Base-by-base conservation (phyloP, 2,888 invertebrate species). In the Dione juno region DNA sequence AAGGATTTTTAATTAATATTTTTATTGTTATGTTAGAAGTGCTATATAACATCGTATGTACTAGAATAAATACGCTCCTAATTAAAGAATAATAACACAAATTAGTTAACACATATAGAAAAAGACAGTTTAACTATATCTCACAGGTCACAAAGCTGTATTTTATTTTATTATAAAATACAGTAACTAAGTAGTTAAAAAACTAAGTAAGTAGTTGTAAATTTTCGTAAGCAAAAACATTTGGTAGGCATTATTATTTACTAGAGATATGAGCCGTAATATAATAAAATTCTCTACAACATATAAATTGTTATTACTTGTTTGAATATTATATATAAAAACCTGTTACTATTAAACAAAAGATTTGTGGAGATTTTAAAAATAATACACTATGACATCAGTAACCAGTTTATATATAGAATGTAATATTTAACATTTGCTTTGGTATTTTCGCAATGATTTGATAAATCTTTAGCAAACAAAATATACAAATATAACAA, bases 401-500 rank as follows among this genome's bases (percentile, higher is more conserved):
- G 43, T 45, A 40, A 57, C 37, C 57, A 40, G 28, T 35, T 45
- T 45, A n/a, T 28, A 61, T 28, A 45, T 61, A 43, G 28, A 43
- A 43, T 21, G 43, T 57, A 45, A 61, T 14, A 45, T 61, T 41
- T 45, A n/a, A 45, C 28, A 45, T 61, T 28, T 2, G 28, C 28
- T 45, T n/a, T 61, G 43, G 10, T 28, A 45, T 61, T 35, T 61
- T 45, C 61, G 13, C 45, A 45, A 45, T 28, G 28, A 10, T 45
- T 43, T 61, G 21, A 45, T 28, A 28, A 45, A 45, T 45, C 6
- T 45, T n/a, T 10, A 61, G n/a, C 28, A 61, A 61, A 61, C n/a
- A 45, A n/a, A 43, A 45, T 5, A 5, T n/a, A 59, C 41, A 61
- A 61, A 61, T 61, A 61, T 9, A 41, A 28, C 14, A n/a, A 28